Evolutionary conservation across 1,140 invertebrate species (phyloP), one percentile per base, ranked within the genome.

Genomic region (Akabosia matsudoensis): DNA sequence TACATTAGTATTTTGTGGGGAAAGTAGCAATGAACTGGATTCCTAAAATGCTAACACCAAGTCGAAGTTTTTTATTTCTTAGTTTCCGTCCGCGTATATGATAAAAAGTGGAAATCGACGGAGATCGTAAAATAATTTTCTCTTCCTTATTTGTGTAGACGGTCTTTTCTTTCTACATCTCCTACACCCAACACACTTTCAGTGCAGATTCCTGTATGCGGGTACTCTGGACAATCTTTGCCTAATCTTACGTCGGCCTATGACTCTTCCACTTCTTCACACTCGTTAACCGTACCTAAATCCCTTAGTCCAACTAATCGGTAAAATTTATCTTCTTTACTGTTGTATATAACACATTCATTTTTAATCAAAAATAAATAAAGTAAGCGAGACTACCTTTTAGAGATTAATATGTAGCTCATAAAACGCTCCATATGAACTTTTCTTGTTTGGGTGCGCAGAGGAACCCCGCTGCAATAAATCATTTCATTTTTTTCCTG

Each of bases 101-200:
- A n/a, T n/a, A n/a, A n/a, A n/a, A n/a, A n/a, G n/a, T n/a, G 54
- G 0, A 24, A 74, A 33, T 52, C 7, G 54, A 37, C 13, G 22
- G 16, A 34, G 31, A 26, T 61, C 33, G 34, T 24, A 70, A 70
- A 31, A 64, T 30, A 14, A 24, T 54, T 54, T 31, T 73, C 0
- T 33, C 16, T 75, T 56, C 0, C 28, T 77, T 75, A 28, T 24
- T 45, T 45, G 37, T 24, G 82, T 54, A 79, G 79, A 73, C 54
- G 82, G 33, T 77, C 80, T 18, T 79, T 82, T 24, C 56, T 82
- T 28, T 82, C 79, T 10, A 82, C 81, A 64, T 81, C 80, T 28
- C 81, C 86, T 78, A 89, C 90, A 2, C 89, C 90, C 2, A 93
- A 92, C 81, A 92, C 91, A 0, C 85, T 93, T 61, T 90, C 90